These are phyloP conservation scores for Villa cingulata DNA, from an alignment of 2,888 invertebrate genomes.

Conservation along the genomic window DNA sequence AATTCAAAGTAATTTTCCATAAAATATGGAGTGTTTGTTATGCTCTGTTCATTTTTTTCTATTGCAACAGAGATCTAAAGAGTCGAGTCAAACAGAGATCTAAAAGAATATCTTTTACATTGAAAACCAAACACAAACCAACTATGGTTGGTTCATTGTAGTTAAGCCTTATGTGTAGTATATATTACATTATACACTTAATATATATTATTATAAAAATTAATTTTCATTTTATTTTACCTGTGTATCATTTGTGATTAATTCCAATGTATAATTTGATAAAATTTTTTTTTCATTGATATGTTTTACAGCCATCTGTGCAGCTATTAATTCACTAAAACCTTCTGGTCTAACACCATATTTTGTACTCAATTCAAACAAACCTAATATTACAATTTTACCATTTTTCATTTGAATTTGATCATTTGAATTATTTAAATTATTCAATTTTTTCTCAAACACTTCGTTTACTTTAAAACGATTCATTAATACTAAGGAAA, in stretches of 20 bases:
- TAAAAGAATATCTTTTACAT: too few relatives aligned
- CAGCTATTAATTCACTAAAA: slow-evolving; percentile 60
- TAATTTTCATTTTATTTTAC: slow-evolving; percentile 44
- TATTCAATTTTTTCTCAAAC: slow-evolving; percentile 31
- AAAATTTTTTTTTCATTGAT: slow-evolving; percentile 55
- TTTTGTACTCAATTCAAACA: slow-evolving; percentile 61
- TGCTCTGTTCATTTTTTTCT: too few relatives aligned
- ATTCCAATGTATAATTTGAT: slow-evolving; percentile 57
- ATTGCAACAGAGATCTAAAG: too few relatives aligned
- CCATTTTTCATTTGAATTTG: slow-evolving; percentile 21
- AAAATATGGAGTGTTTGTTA: too few relatives aligned
- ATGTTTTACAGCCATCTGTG: slow-evolving; percentile 63
- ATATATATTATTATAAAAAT: too few relatives aligned
- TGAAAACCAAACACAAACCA: too few relatives aligned
- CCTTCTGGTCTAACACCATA: slow-evolving; percentile 54
- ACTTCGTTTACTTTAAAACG: slow-evolving; percentile 35
- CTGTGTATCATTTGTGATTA: slow-evolving; percentile 76
- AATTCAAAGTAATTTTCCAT: too few relatives aligned
- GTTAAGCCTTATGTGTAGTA: too few relatives aligned
- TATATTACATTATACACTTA: too few relatives aligned
- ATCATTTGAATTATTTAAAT: slow-evolving; percentile 1
- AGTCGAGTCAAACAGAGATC: too few relatives aligned
- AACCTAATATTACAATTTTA: slow-evolving; percentile 55
- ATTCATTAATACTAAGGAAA: slow-evolving; percentile 15
- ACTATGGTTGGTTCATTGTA: too few relatives aligned